phyloP scores from a whole-genome alignment of 2,113 vertebrate genomes.

The Bucco capensis region DNA sequence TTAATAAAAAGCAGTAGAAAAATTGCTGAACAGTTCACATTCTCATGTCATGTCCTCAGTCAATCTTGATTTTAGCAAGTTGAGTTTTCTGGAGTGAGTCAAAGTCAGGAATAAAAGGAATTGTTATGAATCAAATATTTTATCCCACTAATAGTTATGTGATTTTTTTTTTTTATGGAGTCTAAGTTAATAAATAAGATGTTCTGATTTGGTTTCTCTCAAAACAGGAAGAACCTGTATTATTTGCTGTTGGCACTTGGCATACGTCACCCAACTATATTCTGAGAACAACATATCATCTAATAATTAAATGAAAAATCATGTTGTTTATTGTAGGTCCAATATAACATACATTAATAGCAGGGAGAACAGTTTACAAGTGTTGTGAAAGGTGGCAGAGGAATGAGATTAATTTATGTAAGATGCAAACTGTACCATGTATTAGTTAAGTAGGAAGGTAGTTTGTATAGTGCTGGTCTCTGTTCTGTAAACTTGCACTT shows the following conservation, averaged over 20 bases:
- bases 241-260: slow-evolving; percentile 56
- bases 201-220: slow-evolving; percentile 10
- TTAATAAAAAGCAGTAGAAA: not conserved
- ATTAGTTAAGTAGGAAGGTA: not conserved
- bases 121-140: not conserved
- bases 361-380: not conserved
- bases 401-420: not conserved
- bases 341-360: not conserved
- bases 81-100: not conserved
- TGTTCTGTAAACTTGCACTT: not conserved
- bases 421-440: not conserved
- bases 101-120: not conserved
- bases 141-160: not conserved
- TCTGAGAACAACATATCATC: slow-evolving; percentile 12
- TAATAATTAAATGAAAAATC: slow-evolving; percentile 28
- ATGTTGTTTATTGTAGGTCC: not conserved
- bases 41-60: not conserved
- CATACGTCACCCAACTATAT: not conserved
- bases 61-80: not conserved
- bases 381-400: slow-evolving; percentile 5
- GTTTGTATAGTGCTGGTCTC: not conserved
- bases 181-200: not conserved
- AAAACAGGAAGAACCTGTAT: slow-evolving; percentile 53
- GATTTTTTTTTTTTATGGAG: not conserved
- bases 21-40: not conserved